These are phyloP conservation scores for Dipus sagitta DNA, from an alignment of 2,797 vertebrate species.

Conservation along the genomic window DNA sequence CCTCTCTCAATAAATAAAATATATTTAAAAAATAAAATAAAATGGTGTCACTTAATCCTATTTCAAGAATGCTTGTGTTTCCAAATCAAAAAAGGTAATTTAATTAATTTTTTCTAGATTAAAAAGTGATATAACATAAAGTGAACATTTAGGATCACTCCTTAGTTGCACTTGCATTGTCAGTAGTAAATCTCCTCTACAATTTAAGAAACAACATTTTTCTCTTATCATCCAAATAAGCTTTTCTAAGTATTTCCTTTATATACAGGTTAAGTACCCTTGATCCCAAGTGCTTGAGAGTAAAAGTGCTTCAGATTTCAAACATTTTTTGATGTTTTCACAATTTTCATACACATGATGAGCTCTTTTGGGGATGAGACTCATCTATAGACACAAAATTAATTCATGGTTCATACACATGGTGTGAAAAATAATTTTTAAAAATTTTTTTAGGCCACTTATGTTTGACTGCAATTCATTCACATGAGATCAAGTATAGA, in stretches of 20 bases:
- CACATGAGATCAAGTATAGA: not conserved
- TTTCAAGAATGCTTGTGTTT: slow-evolving; percentile 15
- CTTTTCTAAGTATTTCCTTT: slow-evolving; percentile 48
- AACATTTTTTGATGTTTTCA: not conserved
- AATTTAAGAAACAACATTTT: not conserved
- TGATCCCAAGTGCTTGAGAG: too few relatives aligned
- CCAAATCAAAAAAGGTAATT: slow-evolving; percentile 30
- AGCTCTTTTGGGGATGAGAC: not conserved
- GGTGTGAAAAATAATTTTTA: not conserved
- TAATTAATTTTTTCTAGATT: slow-evolving; percentile 12
- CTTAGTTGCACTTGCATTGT: slow-evolving; percentile 14
- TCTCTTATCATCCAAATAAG: not conserved
- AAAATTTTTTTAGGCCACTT: not conserved
- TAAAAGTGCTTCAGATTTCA: not conserved
- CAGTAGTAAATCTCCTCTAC: slow-evolving; percentile 17
- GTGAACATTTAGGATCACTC: not conserved
- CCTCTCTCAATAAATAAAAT: too few relatives aligned
- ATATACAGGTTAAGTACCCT: not conserved
- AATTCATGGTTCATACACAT: not conserved
- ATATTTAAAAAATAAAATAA: not conserved
- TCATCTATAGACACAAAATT: not conserved
- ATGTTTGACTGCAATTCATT: not conserved
- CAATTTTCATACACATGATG: not conserved
- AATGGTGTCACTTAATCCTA: not conserved
- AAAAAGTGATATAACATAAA: slow-evolving; percentile 3